A percentile compares a stretch with the other conserved stretches of the same genome.
Conservation (phyloP, 2,113 vertebrate species). For the Gulo gulo region DNA sequence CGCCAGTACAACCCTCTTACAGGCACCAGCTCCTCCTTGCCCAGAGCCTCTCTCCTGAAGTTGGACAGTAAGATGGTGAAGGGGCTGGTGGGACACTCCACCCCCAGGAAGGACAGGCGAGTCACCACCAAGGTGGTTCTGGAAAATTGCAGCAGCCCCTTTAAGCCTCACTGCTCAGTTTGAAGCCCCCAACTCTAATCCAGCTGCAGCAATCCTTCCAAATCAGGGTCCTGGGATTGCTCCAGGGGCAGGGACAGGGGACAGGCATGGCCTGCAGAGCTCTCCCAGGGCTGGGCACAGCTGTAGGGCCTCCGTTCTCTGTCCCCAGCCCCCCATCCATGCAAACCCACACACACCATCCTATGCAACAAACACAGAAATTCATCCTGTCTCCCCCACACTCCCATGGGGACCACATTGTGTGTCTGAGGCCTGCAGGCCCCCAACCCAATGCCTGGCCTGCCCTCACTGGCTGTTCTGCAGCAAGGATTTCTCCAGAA, state of each 20-base stretch:
- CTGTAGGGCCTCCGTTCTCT: not conserved
- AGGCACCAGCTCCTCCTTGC: not conserved
- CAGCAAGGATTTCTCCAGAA: not conserved
- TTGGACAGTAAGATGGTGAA: slow-evolving; percentile 67
- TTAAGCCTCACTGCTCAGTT: slow-evolving; percentile 75
- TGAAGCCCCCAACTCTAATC: slow-evolving; percentile 79
- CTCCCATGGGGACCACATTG: fast-evolving
- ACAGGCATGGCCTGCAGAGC: not conserved
- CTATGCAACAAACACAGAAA: not conserved
- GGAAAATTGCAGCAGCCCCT: slow-evolving; percentile 78
- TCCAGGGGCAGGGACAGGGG: not conserved
- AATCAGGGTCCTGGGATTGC: not conserved
- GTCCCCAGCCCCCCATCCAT: not conserved
- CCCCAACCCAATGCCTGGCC: not conserved
- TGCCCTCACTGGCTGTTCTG: not conserved
- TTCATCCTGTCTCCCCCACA: not conserved
- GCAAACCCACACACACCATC: too few relatives aligned
- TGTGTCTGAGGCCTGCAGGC: not conserved
- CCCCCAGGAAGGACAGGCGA: not conserved
- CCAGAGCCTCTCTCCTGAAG: not conserved
- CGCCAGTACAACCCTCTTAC: not conserved
- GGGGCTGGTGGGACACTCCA: not conserved
- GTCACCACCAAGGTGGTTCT: slow-evolving; percentile 67
- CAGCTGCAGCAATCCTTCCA: not conserved
- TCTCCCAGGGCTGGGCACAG: not conserved